These are phyloP conservation scores for Microtus pennsylvanicus DNA, from an alignment of 2,113 vertebrate species.

Conservation along the genomic window DNA sequence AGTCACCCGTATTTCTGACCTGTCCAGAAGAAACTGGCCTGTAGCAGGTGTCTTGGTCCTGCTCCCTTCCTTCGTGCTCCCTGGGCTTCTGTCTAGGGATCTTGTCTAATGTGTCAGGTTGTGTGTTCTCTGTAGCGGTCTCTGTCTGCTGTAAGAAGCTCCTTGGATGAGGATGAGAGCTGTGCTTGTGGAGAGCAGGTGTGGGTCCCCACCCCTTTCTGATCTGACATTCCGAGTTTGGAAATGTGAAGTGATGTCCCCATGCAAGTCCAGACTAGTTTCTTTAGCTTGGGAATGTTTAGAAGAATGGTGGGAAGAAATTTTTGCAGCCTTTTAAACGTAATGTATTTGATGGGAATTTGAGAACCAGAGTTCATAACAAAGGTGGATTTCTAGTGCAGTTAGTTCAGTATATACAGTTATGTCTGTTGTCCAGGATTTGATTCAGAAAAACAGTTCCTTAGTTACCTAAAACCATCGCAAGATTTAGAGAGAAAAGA, in stretches of 20 bases:
- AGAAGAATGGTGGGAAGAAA: not conserved
- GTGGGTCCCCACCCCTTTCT: not conserved
- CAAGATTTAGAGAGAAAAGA: slow-evolving; percentile 4
- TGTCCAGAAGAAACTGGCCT: not conserved
- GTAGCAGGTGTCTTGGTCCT: not conserved
- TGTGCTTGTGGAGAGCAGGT: not conserved
- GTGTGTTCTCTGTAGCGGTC: not conserved
- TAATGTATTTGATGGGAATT: not conserved
- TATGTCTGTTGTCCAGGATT: not conserved
- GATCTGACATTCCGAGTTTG: not conserved
- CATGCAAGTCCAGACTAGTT: not conserved
- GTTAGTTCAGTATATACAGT: not conserved
- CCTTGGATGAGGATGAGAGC: not conserved
- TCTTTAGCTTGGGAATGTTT: slow-evolving; percentile 4
- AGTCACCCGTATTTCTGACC: no score
- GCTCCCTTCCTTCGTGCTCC: not conserved
- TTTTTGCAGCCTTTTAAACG: slow-evolving; percentile 18
- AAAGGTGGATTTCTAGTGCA: not conserved
- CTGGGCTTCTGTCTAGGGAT: not conserved
- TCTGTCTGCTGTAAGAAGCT: not conserved
- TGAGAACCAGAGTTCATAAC: slow-evolving; percentile 10
- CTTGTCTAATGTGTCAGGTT: not conserved
- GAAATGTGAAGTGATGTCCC: slow-evolving; percentile 21
- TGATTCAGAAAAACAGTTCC: not conserved
- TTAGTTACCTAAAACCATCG: not conserved